Evolutionary conservation across 2,797 vertebrate genomes (phyloP).

Genomic region (Periophthalmus magnuspinnatus): DNA sequence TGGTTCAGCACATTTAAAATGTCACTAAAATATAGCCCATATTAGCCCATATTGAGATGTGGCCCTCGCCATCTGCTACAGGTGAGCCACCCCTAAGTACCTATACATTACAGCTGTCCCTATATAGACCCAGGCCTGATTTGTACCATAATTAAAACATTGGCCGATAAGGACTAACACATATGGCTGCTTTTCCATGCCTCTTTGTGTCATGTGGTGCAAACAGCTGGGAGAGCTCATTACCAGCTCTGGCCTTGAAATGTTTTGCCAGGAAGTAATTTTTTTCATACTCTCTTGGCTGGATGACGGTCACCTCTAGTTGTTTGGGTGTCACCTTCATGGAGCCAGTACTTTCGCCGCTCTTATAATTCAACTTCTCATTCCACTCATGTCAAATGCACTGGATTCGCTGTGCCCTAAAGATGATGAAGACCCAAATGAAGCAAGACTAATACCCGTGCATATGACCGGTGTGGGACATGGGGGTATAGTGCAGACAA

Average conservation of each 20-base stretch:
- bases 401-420: constrained; percentile 31
- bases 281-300: neutral
- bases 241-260: constrained; percentile 46
- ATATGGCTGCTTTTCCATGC: constrained; percentile 46
- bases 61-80: constrained; percentile 46
- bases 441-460: constrained; percentile 54
- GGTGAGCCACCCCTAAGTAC: constrained; percentile 26
- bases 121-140: constrained; percentile 33
- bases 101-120: constrained; percentile 18
- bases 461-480: constrained; percentile 38
- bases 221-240: constrained; percentile 61
- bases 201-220: constrained; percentile 29
- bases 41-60: constrained; percentile 27
- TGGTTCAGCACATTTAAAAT: too few species aligned
- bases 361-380: constrained; percentile 26
- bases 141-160: constrained; percentile 63
- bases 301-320: constrained; percentile 11
- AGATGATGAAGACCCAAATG: constrained; percentile 50
- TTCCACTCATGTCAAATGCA: constrained; percentile 29
- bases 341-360: constrained; percentile 4
- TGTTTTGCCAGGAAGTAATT: constrained; percentile 27
- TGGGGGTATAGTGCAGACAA: neutral
- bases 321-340: constrained; percentile 18
- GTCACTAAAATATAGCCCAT: too few species aligned
- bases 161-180: constrained; percentile 52